phyloP scores from a whole-genome alignment of 30 jellyfish, hydroid and myxozoan genomes.

The Mastigias papua region DNA sequence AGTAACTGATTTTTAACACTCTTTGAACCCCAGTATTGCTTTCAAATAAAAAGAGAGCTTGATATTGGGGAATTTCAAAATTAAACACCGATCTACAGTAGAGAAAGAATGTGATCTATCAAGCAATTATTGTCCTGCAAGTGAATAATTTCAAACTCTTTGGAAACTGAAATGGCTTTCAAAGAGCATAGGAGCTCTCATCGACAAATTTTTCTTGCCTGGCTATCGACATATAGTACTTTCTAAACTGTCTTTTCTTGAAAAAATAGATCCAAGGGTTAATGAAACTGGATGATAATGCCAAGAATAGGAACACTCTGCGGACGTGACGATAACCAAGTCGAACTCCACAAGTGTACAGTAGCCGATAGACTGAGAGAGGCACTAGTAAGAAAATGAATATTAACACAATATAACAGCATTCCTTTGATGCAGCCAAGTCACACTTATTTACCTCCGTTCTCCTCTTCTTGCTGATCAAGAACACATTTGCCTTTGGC shows the following conservation, averaged over 20 bases:
- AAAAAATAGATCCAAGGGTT: slow-evolving; percentile 66
- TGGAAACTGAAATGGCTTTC: neutral
- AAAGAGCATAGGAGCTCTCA: neutral
- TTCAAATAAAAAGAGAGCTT: no score
- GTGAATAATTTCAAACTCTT: neutral
- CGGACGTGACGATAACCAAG: neutral
- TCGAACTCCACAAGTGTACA: neutral
- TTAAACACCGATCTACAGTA: no score
- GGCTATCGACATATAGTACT: neutral
- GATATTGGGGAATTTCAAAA: no score
- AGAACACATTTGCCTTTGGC: no score
- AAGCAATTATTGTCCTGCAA: no score
- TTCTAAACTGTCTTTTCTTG: slow-evolving; percentile 48
- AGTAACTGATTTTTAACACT: no score
- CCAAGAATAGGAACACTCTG: slow-evolving; percentile 21
- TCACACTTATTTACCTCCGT: slow-evolving; percentile 10
- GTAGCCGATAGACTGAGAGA: slow-evolving; percentile 38
- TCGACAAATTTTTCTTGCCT: neutral
- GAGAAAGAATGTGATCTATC: no score
- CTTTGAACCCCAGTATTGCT: no score
- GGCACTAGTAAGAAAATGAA: slow-evolving; percentile 52
- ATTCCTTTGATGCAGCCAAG: slow-evolving; percentile 50
- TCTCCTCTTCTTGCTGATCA: neutral
- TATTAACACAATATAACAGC: slow-evolving; percentile 32
- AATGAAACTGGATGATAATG: slow-evolving; percentile 45